Conservation (phyloP, 2,797 vertebrate genomes). For the Hydrocynus forskahlii region DNA sequence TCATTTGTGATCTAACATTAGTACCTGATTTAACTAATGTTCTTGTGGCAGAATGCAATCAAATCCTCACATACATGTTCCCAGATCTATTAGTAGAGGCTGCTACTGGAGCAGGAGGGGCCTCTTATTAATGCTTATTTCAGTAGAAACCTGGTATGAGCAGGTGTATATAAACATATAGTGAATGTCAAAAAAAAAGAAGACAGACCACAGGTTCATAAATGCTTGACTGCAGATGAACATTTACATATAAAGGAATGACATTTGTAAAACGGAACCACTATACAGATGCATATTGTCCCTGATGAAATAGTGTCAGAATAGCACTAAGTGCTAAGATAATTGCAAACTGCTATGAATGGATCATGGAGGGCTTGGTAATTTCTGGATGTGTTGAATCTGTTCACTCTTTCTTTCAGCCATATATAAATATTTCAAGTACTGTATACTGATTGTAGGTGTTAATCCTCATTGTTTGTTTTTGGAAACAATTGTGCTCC, state of each 20-base stretch:
- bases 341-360: background rate
- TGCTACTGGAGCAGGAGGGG: too few relatives aligned
- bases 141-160: too few relatives aligned
- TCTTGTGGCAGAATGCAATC: too few relatives aligned
- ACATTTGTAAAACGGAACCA: background rate
- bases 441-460: background rate
- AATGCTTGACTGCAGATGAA: too few relatives aligned
- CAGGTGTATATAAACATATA: too few relatives aligned
- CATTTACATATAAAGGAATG: background rate
- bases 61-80: too few relatives aligned
- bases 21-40: too few relatives aligned
- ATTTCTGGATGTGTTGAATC: background rate
- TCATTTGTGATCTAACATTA: too few relatives aligned
- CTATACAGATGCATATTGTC: background rate
- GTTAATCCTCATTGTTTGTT: background rate
- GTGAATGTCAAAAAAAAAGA: too few relatives aligned
- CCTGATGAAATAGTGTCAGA: background rate
- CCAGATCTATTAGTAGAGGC: too few relatives aligned
- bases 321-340: background rate
- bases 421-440: background rate
- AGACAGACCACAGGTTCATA: too few relatives aligned
- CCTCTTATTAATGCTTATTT: too few relatives aligned
- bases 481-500: background rate
- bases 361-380: background rate
- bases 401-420: background rate